Base-by-base conservation (phyloP, 2,888 invertebrate species). In the Caenorhabditis sinica region DNA sequence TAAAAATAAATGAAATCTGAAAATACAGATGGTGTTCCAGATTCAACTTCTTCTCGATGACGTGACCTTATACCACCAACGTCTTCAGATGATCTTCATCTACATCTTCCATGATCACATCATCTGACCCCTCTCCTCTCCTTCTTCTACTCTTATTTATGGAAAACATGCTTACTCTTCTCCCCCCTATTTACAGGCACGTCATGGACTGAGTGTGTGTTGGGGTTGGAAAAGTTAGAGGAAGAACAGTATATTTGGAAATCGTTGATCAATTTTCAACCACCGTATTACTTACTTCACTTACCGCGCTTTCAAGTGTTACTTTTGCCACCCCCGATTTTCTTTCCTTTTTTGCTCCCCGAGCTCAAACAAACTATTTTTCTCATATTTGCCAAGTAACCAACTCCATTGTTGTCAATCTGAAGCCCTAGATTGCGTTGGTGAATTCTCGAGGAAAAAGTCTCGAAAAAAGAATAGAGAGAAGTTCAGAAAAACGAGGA, bases 141-240 rank as follows among this genome's bases (percentile, higher is more conserved):
- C n/a, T n/a, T n/a, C n/a, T 51, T 20, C 23, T 68, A 30, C 68
- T 68, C 36, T 60, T 60, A 60, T 60, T 60, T 68, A 68, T 68
- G 68, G 68, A 68, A 68, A 68, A 68, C 68, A 68, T 68, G 68
- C 68, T 68, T 68, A 68, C 68, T 68, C 68, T 68, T 53, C 53
- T 68, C 45, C 40, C 25, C 28, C 33, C 33, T 68, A 68, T 68
- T 68, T 68, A 68, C 68, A 68, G 68, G 68, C 68, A 68, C 68
- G 68, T 68, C 68, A 68, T 68, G 51, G 51, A 63, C 40, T 20
- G 53, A 56, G 28, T 25, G 15, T 28, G 28, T 56, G n/a, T n/a
- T n/a, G 20, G 56, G 56, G 56, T 56, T 56, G 56, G 28, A 56
- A 56, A 15, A 49, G 30, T 45, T 63, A 63, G 63, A 45, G 63